Evolutionary conservation across 1,140 invertebrate species (phyloP), one percentile per base, ranked within the genome.

Genomic region (Hylaeus volcanicus): DNA sequence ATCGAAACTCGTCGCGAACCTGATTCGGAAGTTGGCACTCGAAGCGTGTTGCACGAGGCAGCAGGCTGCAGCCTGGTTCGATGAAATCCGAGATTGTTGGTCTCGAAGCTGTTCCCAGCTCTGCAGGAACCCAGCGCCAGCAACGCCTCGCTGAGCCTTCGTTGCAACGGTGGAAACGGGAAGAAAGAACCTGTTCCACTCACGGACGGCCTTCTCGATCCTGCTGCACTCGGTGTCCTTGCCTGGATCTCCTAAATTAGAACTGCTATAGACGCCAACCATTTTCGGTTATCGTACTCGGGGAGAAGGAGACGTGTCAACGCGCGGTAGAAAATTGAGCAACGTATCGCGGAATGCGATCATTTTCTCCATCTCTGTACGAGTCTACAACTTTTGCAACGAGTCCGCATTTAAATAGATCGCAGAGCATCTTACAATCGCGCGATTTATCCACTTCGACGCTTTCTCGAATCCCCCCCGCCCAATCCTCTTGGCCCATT

Each of bases 161-260:
- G 92, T 58, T 95, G 95, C 5, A 95, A 91, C 2, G 94, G 94
- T 6, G 95, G 94, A 82, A 95, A 94, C 12, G 95, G 94, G 83
- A 95, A 94, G 66, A 95, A 95, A 45, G 91, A 92, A 53, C 88
- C 77, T 26, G 90, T 90, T 63, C 92, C 92, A 15, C 95, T 95
- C 65, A 96, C 92, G 1, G 96, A 96, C 2, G 96, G 96, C 76
- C 96, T 93, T 68, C 96, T 92, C 0, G 96, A 97, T 1, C 96
- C 96, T 72, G 96, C 96, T 1, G 95, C 95, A 58, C 96, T 96
- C 5, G 96, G 96, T 3, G 96, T 97, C 80, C 96, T 93, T 5
- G 96, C 96, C 89, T 97, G 96, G 75, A 96, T 96, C 90, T 96
- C 95, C 90, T 94, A 48, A 41, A 83, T 72, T 56, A 75, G 15